Evolutionary conservation across 2,888 invertebrate genomes (phyloP), one percentile per base, ranked within the genome.

Genomic region (Psylliodes chrysocephalus): DNA sequence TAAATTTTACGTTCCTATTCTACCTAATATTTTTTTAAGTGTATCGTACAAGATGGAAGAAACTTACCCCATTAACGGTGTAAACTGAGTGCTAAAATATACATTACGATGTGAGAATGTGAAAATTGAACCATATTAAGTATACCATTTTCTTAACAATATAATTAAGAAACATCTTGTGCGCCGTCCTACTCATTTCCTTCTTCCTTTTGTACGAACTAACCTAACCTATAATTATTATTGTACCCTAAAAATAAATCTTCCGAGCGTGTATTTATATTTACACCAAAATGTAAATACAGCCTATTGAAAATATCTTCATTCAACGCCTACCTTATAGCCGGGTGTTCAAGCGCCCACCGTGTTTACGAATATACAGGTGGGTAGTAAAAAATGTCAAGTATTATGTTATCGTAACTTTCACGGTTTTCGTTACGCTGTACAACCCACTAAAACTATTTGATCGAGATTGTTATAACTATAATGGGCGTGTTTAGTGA

Each of bases 251-350:
- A 30, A 49, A 49, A 15, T 49, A 49, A 30, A 49, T 17, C 30
- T 15, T 15, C 10, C 17, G 14, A 30, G 14, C 47, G 12, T 44
- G 18, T 12, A 5, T 30, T 15, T 30, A 5, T 30, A 49, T 49
- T 49, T 49, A 49, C 30, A 52, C 52, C n/a, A 18, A 52, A 52
- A 52, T 52, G 52, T 52, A 52, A 38, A 52, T 52, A 52, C 7
- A 40, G 7, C 18, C 40, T 12, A 38, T 49, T 59, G 59, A 60
- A 52, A 40, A 54, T 28, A 47, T 35, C 38, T 54, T 61, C 40
- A 47, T 54, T 52, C 35, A 54, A 61, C 61, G 54, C 61, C 61
- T 46, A 61, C 61, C n/a, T 53, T 53, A 35, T 54, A 47, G 38
- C 54, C 19, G 54, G 25, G 28, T 35, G 33, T 47, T 38, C 61